Base-by-base conservation (phyloP, 23 tunicate genomes). In the Corella eumyota region DNA sequence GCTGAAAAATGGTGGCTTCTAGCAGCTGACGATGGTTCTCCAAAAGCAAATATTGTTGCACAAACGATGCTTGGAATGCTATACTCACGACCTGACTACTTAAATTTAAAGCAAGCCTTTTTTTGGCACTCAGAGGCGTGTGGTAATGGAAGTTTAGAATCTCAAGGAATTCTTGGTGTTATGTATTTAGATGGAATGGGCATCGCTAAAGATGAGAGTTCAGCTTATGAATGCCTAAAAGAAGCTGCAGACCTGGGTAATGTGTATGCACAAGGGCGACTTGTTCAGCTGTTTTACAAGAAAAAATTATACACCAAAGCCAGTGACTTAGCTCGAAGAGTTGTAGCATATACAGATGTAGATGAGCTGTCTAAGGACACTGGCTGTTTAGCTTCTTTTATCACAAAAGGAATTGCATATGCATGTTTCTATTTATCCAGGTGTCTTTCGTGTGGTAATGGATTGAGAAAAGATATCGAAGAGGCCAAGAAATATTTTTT, bases 71-170 rank as follows among this genome's bases (percentile, higher is more conserved):
- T 88, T 27, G 96, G 96, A 17, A 88, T 88, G 96, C 69, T 88
- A 6, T 88, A 88, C 48, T 73, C 96, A 1, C 59, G 88, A 35
- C 96, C 96, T 19, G 96, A 88, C 32, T 79, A 73, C 36, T 62
- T 78, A 6, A 61, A 88, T 67, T 33, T 78, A 17, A 68, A 88
- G n/a, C 68, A 83, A 62, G 71, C 96, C 6, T 88, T 88, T 56
- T 88, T 88, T 57, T 88, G 96, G 96, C 96, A 88, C 63, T 88
- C 96, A 1, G 96, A 88, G 57, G 96, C 96, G 17, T 88, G 96
- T 73, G 96, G 96, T n/a, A 88, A 88, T 56, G 96, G 96, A 21
- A 79, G 96, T 56, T 50, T 88, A 40, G 96, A 88, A 68, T 80
- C 96, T 13, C 96, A 88, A 88, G 96, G 96, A 32, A 79, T 88